A percentile compares a stretch with the other conserved stretches of the same genome.
phyloP scores from a whole-genome alignment of 2,113 vertebrate genomes.

The Ailurus styani region DNA sequence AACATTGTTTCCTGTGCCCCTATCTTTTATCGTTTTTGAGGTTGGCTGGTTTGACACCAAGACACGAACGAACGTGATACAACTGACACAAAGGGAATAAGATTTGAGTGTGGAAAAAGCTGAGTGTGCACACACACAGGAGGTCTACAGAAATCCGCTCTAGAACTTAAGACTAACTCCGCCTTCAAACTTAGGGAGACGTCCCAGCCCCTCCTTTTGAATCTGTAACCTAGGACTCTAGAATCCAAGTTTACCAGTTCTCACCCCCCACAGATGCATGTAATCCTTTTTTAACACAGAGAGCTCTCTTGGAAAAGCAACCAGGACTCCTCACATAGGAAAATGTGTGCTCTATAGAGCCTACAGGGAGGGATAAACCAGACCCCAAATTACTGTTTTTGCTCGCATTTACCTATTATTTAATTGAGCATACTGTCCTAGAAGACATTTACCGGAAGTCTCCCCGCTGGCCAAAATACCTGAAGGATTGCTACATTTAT shows the following conservation, averaged over 20 bases:
- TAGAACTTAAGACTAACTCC: background rate
- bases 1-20: background rate
- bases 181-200: background rate
- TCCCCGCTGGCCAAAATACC: conserved; percentile 15
- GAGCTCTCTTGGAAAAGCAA: background rate
- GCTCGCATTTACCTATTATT: background rate
- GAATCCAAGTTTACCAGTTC: background rate
- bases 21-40: background rate
- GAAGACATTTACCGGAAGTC: conserved; percentile 30
- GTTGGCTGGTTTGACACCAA: background rate
- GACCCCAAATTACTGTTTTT: background rate
- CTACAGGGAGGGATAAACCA: too few relatives aligned
- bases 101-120: background rate
- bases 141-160: background rate
- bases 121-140: too few relatives aligned
- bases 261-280: background rate
- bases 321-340: background rate
- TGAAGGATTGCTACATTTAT: conserved; percentile 55
- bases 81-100: background rate
- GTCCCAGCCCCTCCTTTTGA: background rate
- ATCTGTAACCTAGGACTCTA: background rate
- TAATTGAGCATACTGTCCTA: background rate
- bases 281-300: background rate
- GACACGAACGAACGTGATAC: background rate
- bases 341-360: rapidly evolving